Base-by-base conservation (phyloP, 2,113 vertebrate species). In the Lophius piscatorius region DNA sequence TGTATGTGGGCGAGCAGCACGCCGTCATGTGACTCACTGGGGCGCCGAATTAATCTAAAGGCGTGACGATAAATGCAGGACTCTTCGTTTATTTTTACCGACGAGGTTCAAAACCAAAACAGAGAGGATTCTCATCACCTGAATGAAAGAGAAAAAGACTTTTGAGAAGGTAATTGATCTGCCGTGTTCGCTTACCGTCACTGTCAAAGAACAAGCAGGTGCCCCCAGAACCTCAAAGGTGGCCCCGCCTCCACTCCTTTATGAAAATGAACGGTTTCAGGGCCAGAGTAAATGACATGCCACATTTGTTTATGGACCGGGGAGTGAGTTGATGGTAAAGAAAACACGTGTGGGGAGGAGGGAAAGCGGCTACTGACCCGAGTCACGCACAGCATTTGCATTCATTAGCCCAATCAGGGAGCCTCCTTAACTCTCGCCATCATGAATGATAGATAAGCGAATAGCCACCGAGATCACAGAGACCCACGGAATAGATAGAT, bases 181-280 rank as follows among this genome's bases (percentile, higher is more conserved):
- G 90, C 85, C 90, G 90, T 87, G 86, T 90, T 78, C 9, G 76
- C 77, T 91, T 83, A 90, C 76, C 67, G 16, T 90, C 90, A 91
- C 84, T 87, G 85, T 87, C 86, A 89, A 75, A 84, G 74, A 70
- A 57, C 68, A 70, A 78, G 68, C 83, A 86, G 83, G 86, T 87
- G 76, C 80, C 65, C 67, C n/a, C 41, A 64, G 65, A 59, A 70
- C 66, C 80, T 69, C 63, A 68, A 77, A 79, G 74, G 80, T 60
- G 81, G 81, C 76, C 73, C 81, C 86, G 88, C 80, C 79, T 85
- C 72, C 45, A 67, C 75, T 82, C 74, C 80, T 87, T 89, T 76
- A 89, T 88, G 81, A 84, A 85, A 88, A 90, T 87, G 73, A 85
- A 88, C 85, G 66, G 60, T 85, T 73, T 69, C 74, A 56, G 75